phyloP scores from a whole-genome alignment of 2,888 invertebrate genomes.

The Tortrix viridana region DNA sequence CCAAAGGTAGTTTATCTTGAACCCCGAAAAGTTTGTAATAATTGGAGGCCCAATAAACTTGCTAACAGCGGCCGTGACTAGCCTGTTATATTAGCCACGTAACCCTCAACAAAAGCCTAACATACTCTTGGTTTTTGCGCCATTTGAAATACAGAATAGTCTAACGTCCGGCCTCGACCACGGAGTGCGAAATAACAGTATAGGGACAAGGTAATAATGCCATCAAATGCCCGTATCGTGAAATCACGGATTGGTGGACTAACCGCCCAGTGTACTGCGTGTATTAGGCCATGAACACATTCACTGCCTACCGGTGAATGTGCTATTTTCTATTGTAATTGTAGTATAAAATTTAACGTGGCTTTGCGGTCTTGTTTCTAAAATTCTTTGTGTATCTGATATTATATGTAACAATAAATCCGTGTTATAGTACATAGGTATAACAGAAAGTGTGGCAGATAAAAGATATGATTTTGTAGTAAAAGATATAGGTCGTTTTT shows the following conservation, averaged over 20 bases:
- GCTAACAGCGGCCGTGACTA: slow-evolving; percentile 28
- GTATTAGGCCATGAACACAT: slow-evolving; percentile 36
- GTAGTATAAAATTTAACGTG: not conserved
- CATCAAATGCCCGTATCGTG: slow-evolving; percentile 37
- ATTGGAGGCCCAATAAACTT: slow-evolving; percentile 34
- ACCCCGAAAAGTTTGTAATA: slow-evolving; percentile 33
- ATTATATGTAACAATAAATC: too few species aligned
- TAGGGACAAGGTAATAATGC: slow-evolving; percentile 35
- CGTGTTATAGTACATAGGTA: too few species aligned
- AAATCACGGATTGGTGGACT: slow-evolving; percentile 37
- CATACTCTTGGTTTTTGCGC: slow-evolving; percentile 27
- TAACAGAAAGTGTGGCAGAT: too few species aligned
- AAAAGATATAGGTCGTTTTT: too few species aligned
- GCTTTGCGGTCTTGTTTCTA: not conserved
- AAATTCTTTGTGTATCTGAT: slow-evolving; percentile 10
- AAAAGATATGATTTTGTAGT: too few species aligned
- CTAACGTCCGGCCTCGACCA: slow-evolving; percentile 15
- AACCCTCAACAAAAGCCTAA: slow-evolving; percentile 29
- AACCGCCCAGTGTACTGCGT: slow-evolving; percentile 32
- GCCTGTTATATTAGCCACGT: slow-evolving; percentile 26
- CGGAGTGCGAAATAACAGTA: slow-evolving; percentile 27
- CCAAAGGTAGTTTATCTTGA: slow-evolving; percentile 27
- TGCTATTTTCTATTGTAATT: not conserved
- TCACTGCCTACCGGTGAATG: slow-evolving; percentile 1
- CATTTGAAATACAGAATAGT: slow-evolving; percentile 19